phyloP scores from a whole-genome alignment of 2,888 invertebrate genomes.

The Nineta flava region DNA sequence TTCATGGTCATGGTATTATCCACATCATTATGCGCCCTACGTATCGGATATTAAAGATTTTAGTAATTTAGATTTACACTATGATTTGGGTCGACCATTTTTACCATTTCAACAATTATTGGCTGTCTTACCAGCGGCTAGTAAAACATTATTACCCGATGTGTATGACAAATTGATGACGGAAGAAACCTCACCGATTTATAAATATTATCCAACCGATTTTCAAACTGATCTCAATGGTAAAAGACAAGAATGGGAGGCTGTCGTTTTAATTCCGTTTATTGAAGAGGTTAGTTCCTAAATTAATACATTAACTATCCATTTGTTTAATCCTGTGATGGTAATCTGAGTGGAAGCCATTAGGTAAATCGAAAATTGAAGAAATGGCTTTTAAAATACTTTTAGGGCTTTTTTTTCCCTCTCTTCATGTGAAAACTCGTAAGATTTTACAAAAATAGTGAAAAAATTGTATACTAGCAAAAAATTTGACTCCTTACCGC shows the following conservation, averaged over 20 bases:
- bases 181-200: conserved; percentile 59
- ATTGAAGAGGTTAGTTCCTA: conserved; percentile 54
- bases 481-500: no score
- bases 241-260: conserved; percentile 93
- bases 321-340: no score
- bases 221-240: conserved; percentile 93
- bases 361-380: no score
- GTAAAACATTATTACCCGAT: conserved; percentile 57
- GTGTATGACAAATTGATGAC: conserved; percentile 70
- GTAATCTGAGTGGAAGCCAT: no score
- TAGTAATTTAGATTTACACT: conserved; percentile 49
- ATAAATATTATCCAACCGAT: conserved; percentile 77
- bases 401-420: no score
- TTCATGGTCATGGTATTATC: conserved; percentile 98
- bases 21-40: conserved; percentile 93
- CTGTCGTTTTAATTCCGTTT: conserved; percentile 83
- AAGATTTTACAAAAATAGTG: no score
- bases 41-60: conserved; percentile 85
- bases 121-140: conserved; percentile 78
- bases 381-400: no score
- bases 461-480: no score
- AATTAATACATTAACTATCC: no score
- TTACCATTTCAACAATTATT: conserved; percentile 83
- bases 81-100: conserved; percentile 76
- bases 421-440: no score